Base-by-base conservation (phyloP, 2,113 vertebrate species). In the Centrocercus urophasianus region DNA sequence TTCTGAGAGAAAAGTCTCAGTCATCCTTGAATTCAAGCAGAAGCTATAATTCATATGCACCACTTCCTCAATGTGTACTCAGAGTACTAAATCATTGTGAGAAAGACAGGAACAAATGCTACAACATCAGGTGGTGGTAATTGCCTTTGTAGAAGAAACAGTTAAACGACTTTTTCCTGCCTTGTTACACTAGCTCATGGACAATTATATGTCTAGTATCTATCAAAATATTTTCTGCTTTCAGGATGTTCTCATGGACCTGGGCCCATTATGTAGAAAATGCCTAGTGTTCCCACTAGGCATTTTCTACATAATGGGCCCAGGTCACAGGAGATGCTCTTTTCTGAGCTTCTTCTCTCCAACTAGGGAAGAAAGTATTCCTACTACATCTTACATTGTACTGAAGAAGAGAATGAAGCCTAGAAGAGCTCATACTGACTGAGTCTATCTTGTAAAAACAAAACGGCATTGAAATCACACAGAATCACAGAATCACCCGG, bases 261-360 rank as follows among this genome's bases (percentile, higher is more conserved):
- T 52, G 8, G 28, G 56, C 34, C 45, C 10, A 75, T 48, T 20
- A 79, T 47, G 83, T 34, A 50, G 20, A 57, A 70, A 74, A 59
- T 25, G 22, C n/a, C 30, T 60, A 0, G 11, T 66, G 2, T 66
- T 61, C 16, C 10, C 2, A 66, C 11, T 0, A 61, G 30, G n/a
- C 22, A 25, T 64, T 74, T 70, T 57, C 20, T 50, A 34, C 79
- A 47, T 80, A 20, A 48, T 75, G 11, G 45, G 34, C 56, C n/a
- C 9, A 52, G 7, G 28, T 36, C 45, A 83, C 16, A 12, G 40
- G 56, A 71, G 32, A n/a, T 28, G 6, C 8, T 67, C 4, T 47
- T 70, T 3, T 60, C 14, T n/a, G 18, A 56, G 9, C 5, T 64
- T 50, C 77, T 60, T 56, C 34, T 60, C 24, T 45, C 11, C 20